Evolutionary conservation across 2,888 invertebrate species (phyloP).

Genomic region (Tachystola acroxantha): DNA sequence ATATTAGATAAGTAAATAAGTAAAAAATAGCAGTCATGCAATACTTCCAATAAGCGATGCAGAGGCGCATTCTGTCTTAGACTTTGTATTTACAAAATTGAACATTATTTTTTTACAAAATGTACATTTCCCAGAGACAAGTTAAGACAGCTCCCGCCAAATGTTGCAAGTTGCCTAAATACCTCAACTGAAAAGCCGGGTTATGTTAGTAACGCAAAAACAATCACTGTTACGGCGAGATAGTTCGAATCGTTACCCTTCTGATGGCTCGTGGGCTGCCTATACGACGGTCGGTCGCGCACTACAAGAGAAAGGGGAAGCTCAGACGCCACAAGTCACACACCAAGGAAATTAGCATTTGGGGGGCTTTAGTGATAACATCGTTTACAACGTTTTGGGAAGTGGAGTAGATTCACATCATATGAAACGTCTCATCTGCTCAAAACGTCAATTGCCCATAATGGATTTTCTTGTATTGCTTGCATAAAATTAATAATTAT

Average conservation of each 20-base stretch:
- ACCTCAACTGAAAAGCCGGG: slow-evolving; percentile 27
- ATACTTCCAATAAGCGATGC: slow-evolving; percentile 25
- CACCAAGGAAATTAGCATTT: slow-evolving; percentile 35
- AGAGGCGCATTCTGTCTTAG: slow-evolving; percentile 49
- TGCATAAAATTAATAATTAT: no score
- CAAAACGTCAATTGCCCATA: no score
- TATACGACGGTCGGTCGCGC: slow-evolving; percentile 59
- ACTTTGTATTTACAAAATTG: slow-evolving; percentile 19
- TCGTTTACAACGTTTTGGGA: no score
- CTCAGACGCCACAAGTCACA: slow-evolving; percentile 63
- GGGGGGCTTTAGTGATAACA: slow-evolving; percentile 13
- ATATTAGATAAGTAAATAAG: no score
- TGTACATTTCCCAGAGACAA: slow-evolving; percentile 20
- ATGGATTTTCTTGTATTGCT: no score
- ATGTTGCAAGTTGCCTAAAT: slow-evolving; percentile 55
- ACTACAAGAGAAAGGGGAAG: slow-evolving; percentile 72
- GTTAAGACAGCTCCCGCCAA: slow-evolving; percentile 55
- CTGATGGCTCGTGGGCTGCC: slow-evolving; percentile 66
- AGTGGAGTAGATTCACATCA: no score
- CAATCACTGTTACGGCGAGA: slow-evolving; percentile 49
- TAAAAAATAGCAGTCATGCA: slow-evolving; percentile 22
- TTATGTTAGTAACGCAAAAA: slow-evolving; percentile 56
- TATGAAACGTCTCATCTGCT: no score
- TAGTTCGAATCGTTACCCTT: slow-evolving; percentile 67
- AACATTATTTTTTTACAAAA: slow-evolving; percentile 37